Percentiles rank a stretch among this genome's conserved stretches.
Evolutionary conservation across 1,140 invertebrate species (phyloP).

Genomic region (Planococcus citri): DNA sequence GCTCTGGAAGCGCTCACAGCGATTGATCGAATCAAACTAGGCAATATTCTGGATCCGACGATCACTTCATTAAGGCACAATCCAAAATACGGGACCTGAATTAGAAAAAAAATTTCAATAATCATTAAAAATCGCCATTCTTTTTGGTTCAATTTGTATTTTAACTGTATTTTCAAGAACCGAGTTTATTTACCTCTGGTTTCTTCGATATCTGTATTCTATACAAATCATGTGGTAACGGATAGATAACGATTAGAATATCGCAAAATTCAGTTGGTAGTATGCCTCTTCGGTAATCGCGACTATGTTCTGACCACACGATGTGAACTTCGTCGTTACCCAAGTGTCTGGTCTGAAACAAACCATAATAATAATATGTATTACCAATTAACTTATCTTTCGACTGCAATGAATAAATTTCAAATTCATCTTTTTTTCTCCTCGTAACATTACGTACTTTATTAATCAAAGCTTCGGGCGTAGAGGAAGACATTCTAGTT

Average conservation of each 20-base stretch:
- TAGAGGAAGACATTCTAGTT: constrained; percentile 82
- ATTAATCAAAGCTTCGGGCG: constrained; percentile 70
- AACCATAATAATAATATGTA: not conserved
- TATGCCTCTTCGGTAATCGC: constrained; percentile 91
- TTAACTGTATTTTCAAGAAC: too few species aligned
- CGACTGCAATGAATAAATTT: too few species aligned
- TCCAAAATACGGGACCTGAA: constrained; percentile 88
- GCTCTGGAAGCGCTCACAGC: constrained; percentile 85
- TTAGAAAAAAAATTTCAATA: constrained; percentile 13
- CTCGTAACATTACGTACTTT: too few species aligned
- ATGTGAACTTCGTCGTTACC: constrained; percentile 99
- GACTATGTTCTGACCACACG: constrained; percentile 94
- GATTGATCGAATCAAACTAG: constrained; percentile 79
- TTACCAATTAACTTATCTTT: too few species aligned
- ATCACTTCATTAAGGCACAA: constrained; percentile 91
- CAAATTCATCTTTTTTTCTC: too few species aligned
- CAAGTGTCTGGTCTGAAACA: constrained; percentile 71
- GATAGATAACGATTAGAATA: constrained; percentile 95
- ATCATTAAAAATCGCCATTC: too few species aligned
- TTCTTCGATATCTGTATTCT: constrained; percentile 73
- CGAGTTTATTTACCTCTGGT: constrained; percentile 56
- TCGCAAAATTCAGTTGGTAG: constrained; percentile 99
- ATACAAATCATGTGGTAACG: constrained; percentile 64
- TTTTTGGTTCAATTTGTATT: constrained; percentile 9
- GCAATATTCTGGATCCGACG: constrained; percentile 66